phyloP scores from a whole-genome alignment of 1,140 invertebrate species.

The Yoshiicerus persimilis region DNA sequence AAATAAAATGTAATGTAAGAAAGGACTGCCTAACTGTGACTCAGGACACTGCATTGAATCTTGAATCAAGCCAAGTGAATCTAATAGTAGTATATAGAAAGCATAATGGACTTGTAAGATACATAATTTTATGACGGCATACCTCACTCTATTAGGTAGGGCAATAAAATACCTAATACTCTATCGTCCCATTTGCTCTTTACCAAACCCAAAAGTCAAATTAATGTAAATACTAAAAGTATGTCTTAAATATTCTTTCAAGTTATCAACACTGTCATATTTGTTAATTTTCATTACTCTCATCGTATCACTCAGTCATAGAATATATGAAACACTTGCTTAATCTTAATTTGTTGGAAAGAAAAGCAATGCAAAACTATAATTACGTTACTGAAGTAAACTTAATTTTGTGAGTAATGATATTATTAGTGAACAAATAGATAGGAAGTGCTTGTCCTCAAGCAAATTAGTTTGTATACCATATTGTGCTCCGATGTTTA shows the following conservation, averaged over 20 bases:
- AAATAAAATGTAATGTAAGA: slow-evolving; percentile 23
- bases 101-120: background rate
- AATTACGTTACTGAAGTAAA: too few species aligned
- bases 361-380: too few species aligned
- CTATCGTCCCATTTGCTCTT: background rate
- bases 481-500: background rate
- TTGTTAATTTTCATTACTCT: too few species aligned
- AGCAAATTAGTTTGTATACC: background rate
- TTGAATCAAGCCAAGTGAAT: slow-evolving; percentile 6
- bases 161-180: background rate
- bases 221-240: too few species aligned
- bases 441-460: background rate
- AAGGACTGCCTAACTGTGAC: background rate
- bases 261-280: too few species aligned
- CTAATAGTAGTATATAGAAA: background rate
- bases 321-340: too few species aligned
- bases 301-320: too few species aligned
- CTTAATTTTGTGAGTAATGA: background rate
- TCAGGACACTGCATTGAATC: background rate
- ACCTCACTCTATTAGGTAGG: background rate
- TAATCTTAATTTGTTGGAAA: too few species aligned
- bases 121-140: background rate
- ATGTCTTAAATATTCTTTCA: too few species aligned
- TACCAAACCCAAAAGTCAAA: too few species aligned
- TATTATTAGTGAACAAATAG: too few species aligned